A percentile compares a stretch with the other conserved stretches of the same genome.
Conservation (phyloP, 2,113 vertebrate species). For the Dicentrarchus labrax region DNA sequence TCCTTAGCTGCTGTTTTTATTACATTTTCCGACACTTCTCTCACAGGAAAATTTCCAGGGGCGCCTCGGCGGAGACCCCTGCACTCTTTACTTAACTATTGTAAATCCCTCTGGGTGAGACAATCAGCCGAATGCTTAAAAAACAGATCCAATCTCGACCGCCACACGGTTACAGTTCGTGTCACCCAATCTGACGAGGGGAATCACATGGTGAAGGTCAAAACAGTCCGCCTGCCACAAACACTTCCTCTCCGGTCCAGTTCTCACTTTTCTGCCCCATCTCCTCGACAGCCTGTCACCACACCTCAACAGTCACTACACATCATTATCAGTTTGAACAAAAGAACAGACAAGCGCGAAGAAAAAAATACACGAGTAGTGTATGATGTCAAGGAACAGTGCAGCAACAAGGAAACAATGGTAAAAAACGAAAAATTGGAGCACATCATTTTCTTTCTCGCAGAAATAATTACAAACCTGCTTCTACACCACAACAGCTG, state of each 20-base stretch:
- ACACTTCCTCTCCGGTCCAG: slow-evolving; percentile 37
- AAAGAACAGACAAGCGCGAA: not conserved
- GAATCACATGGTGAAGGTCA: slow-evolving; percentile 55
- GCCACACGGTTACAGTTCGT: not conserved
- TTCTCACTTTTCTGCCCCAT: slow-evolving; percentile 30
- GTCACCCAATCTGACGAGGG: slow-evolving; percentile 5
- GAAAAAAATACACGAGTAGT: not conserved
- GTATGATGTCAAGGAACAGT: not conserved
- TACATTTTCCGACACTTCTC: not conserved
- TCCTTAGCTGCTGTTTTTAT: not conserved
- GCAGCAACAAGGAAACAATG: not conserved
- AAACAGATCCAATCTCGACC: not conserved
- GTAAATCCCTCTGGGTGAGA: not conserved
- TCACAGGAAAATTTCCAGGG: not conserved
- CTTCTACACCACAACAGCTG: slow-evolving; percentile 11
- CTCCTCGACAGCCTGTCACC: slow-evolving; percentile 29
- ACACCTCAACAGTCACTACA: slow-evolving; percentile 30
- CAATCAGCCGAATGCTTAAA: not conserved
- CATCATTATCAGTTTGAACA: slow-evolving; percentile 28
- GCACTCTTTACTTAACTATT: not conserved
- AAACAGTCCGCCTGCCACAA: slow-evolving; percentile 14
- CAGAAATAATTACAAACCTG: slow-evolving; percentile 38
- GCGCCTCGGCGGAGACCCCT: not conserved
- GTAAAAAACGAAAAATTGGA: not conserved
- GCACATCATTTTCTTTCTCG: not conserved